Conservation (phyloP, 2,888 invertebrate species). For the Cyrtodaria siliqua region DNA sequence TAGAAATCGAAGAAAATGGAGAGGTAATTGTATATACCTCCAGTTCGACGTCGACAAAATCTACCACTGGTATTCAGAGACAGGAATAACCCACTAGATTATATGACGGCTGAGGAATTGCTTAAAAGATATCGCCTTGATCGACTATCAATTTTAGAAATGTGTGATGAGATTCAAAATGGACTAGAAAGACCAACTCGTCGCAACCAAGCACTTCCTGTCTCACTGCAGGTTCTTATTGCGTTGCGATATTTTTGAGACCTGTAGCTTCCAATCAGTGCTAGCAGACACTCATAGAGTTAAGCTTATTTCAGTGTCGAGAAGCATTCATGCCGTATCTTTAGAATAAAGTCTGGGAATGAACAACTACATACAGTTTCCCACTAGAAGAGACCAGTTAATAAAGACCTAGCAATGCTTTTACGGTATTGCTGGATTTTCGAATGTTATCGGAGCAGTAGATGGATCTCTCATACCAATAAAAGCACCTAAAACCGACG, state of each 20-base stretch:
- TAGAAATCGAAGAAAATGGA: no score
- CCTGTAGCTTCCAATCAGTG: constrained; percentile 22
- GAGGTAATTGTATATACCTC: no score
- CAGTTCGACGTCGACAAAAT: background rate
- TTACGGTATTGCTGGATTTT: constrained; percentile 19
- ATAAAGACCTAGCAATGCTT: constrained; percentile 7
- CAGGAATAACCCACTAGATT: constrained; percentile 25
- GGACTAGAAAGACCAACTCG: constrained; percentile 14
- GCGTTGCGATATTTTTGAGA: constrained; percentile 25
- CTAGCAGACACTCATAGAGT: constrained; percentile 25
- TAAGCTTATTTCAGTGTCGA: constrained; percentile 7
- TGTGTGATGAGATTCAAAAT: constrained; percentile 4
- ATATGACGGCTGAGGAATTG: constrained; percentile 3
- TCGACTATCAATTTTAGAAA: constrained; percentile 16
- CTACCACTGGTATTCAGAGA: constrained; percentile 16
- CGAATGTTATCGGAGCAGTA: constrained; percentile 27
- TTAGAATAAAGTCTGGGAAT: background rate
- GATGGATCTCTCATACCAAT: constrained; percentile 25
- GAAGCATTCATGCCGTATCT: constrained; percentile 11
- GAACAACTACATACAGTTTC: constrained; percentile 3
- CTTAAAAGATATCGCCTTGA: constrained; percentile 15
- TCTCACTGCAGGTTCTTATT: constrained; percentile 7
- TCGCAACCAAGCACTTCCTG: constrained; percentile 16
- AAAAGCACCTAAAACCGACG: constrained; percentile 12
- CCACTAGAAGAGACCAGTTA: background rate